Conservation (phyloP, 2,113 vertebrate species). For the Ochotona princeps region DNA sequence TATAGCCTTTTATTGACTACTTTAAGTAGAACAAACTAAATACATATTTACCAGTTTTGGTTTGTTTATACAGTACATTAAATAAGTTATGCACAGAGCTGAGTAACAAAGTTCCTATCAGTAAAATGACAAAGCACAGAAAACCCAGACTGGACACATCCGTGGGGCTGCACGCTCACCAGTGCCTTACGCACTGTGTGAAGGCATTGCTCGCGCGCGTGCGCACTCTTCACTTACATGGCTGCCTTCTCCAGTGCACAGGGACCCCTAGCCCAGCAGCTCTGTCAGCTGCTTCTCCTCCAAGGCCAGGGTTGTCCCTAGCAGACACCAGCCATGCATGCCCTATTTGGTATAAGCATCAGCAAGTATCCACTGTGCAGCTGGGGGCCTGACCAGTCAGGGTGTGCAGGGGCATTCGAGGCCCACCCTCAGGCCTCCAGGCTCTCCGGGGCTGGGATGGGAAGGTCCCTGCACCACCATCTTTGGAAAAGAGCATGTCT, state of each 20-base stretch:
- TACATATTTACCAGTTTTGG: slow-evolving; percentile 88
- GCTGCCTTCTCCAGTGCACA: slow-evolving; percentile 54
- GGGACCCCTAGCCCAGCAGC: slow-evolving; percentile 42
- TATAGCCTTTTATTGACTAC: slow-evolving; percentile 90
- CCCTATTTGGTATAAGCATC: slow-evolving; percentile 79
- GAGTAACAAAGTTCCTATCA: slow-evolving; percentile 87
- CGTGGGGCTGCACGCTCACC: slow-evolving; percentile 81
- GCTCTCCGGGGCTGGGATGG: not conserved
- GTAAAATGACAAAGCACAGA: slow-evolving; percentile 83
- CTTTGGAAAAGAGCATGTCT: slow-evolving; percentile 76
- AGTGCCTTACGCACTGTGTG: slow-evolving; percentile 61
- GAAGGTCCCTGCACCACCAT: slow-evolving; percentile 50
- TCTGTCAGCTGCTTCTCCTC: slow-evolving; percentile 59
- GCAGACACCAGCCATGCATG: slow-evolving; percentile 27
- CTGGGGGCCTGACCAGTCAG: not conserved
- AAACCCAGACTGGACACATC: slow-evolving; percentile 76
- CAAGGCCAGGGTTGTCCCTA: not conserved
- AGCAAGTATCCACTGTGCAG: slow-evolving; percentile 33
- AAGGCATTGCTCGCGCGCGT: slow-evolving; percentile 63
- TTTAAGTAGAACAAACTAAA: slow-evolving; percentile 90
- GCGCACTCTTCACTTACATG: slow-evolving; percentile 79
- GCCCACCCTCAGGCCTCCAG: not conserved
- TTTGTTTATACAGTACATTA: slow-evolving; percentile 89
- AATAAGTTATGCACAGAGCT: slow-evolving; percentile 90
- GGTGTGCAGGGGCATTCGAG: not conserved